phyloP scores from a whole-genome alignment of 2,888 invertebrate species.

The Himalopsyche kuldschensis region DNA sequence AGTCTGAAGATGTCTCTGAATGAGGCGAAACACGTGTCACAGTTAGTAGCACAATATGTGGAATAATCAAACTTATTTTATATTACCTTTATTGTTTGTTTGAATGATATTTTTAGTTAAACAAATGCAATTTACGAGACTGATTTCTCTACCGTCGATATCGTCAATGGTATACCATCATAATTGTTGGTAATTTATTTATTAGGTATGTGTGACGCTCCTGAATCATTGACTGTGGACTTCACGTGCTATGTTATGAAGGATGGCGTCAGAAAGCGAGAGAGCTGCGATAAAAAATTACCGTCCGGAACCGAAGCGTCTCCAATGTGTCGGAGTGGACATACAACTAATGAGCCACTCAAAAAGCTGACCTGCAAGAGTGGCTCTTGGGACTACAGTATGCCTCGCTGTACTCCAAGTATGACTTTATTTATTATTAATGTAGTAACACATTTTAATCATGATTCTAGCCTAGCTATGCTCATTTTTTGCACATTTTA shows the following conservation, averaged over 20 bases:
- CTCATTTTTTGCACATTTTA: no score
- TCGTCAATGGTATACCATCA: no score
- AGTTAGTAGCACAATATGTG: no score
- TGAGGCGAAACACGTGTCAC: no score
- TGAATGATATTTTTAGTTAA: no score
- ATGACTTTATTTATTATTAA: background rate
- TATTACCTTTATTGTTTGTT: no score
- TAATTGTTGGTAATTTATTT: background rate
- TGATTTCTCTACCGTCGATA: no score
- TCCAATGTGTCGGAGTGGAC: background rate
- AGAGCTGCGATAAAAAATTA: background rate
- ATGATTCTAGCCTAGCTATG: no score
- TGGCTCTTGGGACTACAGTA: background rate
- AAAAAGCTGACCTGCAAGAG: background rate
- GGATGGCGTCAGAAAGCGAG: background rate
- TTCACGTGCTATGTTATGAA: background rate
- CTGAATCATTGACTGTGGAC: background rate
- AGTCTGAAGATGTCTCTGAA: no score
- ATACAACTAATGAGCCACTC: background rate
- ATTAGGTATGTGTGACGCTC: background rate
- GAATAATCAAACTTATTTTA: no score
- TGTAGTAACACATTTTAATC: no score
- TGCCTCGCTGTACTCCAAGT: background rate
- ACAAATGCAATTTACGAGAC: no score
- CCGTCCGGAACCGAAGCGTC: background rate